phyloP scores from a whole-genome alignment of 2,797 vertebrate species.

The Hemitrygon akajei region DNA sequence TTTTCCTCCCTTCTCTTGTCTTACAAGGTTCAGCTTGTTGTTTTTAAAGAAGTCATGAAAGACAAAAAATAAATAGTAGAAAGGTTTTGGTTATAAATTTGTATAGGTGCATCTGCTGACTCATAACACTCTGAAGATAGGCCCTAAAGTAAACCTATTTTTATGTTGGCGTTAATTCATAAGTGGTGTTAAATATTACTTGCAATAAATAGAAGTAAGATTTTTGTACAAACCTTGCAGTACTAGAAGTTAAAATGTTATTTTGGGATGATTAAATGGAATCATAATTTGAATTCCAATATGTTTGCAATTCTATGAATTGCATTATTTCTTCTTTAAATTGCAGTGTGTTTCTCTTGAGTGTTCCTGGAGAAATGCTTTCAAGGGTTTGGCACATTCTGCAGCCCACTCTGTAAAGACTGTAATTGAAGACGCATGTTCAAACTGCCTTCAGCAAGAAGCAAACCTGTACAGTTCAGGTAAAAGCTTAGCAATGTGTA shows the following conservation, averaged over 20 bases:
- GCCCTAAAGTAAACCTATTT: neutral
- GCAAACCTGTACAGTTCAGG: constrained; percentile 58
- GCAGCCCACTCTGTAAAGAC: constrained; percentile 73
- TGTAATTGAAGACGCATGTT: constrained; percentile 71
- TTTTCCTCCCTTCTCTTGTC: neutral
- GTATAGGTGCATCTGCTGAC: neutral
- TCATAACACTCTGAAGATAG: neutral
- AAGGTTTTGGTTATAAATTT: neutral
- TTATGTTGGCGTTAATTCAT: neutral
- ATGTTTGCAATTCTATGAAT: neutral
- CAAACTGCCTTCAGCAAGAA: constrained; percentile 72
- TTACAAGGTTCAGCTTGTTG: neutral
- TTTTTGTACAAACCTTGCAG: neutral
- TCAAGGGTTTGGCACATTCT: constrained; percentile 69
- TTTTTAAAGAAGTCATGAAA: neutral
- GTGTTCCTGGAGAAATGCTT: constrained; percentile 82
- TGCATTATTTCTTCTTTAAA: constrained; percentile 30
- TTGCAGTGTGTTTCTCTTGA: constrained; percentile 65
- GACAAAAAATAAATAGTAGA: neutral
- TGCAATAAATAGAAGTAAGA: neutral
- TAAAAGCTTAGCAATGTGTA: constrained; percentile 49
- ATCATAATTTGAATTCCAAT: neutral
- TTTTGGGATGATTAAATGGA: neutral
- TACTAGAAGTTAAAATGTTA: neutral
- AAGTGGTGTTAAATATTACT: neutral